Percentiles rank a stretch among this genome's conserved stretches.
Conservation (phyloP, 2,888 invertebrate genomes). For the Epinotia demarniana region DNA sequence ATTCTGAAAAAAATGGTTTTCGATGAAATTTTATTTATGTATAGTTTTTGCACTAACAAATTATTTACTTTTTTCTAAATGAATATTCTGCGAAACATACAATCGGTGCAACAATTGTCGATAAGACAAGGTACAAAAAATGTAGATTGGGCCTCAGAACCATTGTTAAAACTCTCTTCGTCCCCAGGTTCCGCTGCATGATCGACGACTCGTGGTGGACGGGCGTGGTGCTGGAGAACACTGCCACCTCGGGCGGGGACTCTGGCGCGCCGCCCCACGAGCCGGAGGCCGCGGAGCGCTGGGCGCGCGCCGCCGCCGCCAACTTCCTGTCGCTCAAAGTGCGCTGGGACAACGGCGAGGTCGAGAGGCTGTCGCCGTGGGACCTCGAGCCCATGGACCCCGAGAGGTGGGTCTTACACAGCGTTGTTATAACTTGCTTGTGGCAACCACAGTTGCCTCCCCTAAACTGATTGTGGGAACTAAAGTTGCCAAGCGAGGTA, state of each 20-base stretch:
- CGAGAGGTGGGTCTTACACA: constrained; percentile 70
- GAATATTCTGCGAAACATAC: too few species aligned
- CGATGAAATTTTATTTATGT: too few species aligned
- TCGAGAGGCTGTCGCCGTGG: constrained; percentile 97
- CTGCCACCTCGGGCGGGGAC: constrained; percentile 25
- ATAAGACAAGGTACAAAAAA: too few species aligned
- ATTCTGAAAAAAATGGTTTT: too few species aligned
- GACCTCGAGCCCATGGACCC: constrained; percentile 83
- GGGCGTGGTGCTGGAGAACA: constrained; percentile 83
- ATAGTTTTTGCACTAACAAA: too few species aligned
- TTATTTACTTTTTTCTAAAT: too few species aligned
- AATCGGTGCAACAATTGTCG: too few species aligned
- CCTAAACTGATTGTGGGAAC: too few species aligned
- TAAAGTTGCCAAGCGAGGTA: too few species aligned
- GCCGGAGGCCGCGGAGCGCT: constrained; percentile 35
- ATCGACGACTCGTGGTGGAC: constrained; percentile 99
- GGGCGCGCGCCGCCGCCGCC: constrained; percentile 55
- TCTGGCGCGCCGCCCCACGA: not conserved
- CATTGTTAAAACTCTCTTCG: not conserved
- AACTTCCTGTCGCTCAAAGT: constrained; percentile 81
- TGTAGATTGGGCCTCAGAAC: too few species aligned
- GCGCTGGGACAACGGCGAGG: constrained; percentile 97
- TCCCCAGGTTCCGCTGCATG: constrained; percentile 92
- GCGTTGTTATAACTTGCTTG: too few species aligned
- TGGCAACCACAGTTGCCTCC: too few species aligned